phyloP scores from a whole-genome alignment of 2,797 vertebrate genomes.

The Dicrostonyx torquatus region DNA sequence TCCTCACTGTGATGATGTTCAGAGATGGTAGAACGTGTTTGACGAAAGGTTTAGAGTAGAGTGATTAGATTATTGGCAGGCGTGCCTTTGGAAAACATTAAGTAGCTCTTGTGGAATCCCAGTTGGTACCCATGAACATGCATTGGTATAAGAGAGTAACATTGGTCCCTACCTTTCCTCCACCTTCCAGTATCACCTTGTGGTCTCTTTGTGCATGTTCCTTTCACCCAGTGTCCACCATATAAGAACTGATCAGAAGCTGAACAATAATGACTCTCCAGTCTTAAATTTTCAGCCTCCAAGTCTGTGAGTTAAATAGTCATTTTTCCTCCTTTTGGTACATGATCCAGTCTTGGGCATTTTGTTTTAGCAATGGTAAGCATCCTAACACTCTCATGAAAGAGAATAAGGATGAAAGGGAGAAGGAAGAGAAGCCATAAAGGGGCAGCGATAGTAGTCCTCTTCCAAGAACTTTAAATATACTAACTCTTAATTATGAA shows the following conservation, averaged over 20 bases:
- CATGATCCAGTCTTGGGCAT: not conserved
- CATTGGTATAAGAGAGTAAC: not conserved
- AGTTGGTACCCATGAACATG: not conserved
- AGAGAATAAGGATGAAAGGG: not conserved
- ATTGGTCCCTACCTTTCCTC: not conserved
- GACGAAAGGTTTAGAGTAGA: not conserved
- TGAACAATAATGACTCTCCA: too few relatives aligned
- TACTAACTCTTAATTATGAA: not conserved
- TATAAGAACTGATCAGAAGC: not conserved
- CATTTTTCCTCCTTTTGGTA: not conserved
- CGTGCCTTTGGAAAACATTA: not conserved
- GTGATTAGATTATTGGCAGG: not conserved
- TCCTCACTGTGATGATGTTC: not conserved
- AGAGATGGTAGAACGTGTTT: not conserved
- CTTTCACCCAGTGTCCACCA: not conserved
- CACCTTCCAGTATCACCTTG: not conserved
- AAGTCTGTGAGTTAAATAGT: not conserved
- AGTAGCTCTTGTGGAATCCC: not conserved
- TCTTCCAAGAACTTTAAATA: not conserved
- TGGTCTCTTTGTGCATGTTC: not conserved
- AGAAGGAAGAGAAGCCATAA: not conserved
- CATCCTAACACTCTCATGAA: not conserved
- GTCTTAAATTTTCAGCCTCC: not conserved
- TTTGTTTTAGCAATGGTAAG: not conserved
- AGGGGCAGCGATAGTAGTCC: not conserved